These are phyloP conservation scores for Microcebus tavaratra DNA, from an alignment of 2,113 vertebrate genomes.

Conservation along the genomic window DNA sequence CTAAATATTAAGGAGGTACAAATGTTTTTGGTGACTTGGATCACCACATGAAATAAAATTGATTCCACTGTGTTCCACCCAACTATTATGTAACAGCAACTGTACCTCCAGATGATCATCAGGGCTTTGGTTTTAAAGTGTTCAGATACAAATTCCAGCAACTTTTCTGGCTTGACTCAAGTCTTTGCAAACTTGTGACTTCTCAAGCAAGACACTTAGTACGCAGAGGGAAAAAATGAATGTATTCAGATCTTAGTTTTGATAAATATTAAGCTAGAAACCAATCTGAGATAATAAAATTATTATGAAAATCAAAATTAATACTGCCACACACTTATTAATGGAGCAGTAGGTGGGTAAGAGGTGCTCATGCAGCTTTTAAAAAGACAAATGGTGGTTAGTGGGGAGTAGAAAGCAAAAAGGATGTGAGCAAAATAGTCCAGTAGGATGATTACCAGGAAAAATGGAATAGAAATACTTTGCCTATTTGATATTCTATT, in stretches of 20 bases:
- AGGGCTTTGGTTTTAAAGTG: background rate
- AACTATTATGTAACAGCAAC: background rate
- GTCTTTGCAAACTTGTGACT: background rate
- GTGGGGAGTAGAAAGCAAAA: background rate
- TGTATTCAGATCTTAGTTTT: slow-evolving; percentile 14
- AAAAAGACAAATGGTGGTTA: background rate
- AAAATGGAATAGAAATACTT: background rate
- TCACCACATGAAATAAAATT: background rate
- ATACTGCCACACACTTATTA: background rate
- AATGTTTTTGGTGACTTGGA: too few relatives aligned
- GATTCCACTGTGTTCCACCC: background rate
- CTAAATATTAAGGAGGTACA: too few relatives aligned
- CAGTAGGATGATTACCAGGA: fast-evolving
- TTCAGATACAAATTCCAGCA: background rate
- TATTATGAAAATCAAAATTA: background rate
- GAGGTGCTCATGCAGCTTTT: background rate
- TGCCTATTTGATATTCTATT: background rate
- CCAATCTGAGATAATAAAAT: background rate
- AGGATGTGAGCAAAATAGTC: background rate
- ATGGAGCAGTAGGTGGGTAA: background rate
- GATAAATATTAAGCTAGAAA: background rate
- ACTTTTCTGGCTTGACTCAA: background rate
- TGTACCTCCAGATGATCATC: background rate
- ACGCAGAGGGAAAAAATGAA: background rate
- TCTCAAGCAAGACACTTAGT: background rate